Percentiles rank a stretch among this genome's conserved stretches.
phyloP scores from a whole-genome alignment of 2,888 invertebrate species.

The Idaea aversata region DNA sequence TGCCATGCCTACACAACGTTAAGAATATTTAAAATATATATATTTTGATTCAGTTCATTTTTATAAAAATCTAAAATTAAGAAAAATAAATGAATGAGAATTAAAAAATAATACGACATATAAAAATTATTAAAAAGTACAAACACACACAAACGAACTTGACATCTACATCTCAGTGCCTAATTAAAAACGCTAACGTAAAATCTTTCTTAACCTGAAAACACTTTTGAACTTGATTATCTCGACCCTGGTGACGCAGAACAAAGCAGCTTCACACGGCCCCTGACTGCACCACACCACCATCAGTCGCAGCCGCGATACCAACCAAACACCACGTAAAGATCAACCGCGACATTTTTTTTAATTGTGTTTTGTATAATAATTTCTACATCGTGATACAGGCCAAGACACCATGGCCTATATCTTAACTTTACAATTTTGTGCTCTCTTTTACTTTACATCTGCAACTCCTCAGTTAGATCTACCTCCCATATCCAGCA shows the following conservation, averaged over 20 bases:
- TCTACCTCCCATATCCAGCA: slow-evolving; percentile 75
- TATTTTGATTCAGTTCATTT: too few species aligned
- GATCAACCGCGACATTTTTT: slow-evolving; percentile 36
- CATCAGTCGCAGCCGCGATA: slow-evolving; percentile 65
- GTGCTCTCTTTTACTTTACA: not conserved
- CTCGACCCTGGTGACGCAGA: slow-evolving; percentile 35
- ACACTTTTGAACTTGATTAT: slow-evolving; percentile 27
- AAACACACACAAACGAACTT: slow-evolving; percentile 11
- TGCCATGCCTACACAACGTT: too few species aligned
- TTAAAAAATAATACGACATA: not conserved
- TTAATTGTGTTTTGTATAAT: slow-evolving; percentile 4
- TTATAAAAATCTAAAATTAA: too few species aligned
- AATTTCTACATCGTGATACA: slow-evolving; percentile 12
- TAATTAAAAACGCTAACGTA: not conserved
- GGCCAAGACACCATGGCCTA: slow-evolving; percentile 61
- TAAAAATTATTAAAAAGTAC: not conserved
- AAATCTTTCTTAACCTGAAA: not conserved
- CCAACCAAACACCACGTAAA: slow-evolving; percentile 63
- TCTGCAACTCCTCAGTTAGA: slow-evolving; percentile 72
- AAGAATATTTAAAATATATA: too few species aligned
- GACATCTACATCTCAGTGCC: slow-evolving; percentile 2
- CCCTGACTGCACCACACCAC: slow-evolving; percentile 52
- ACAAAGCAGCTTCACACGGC: slow-evolving; percentile 71
- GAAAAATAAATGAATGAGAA: too few species aligned
- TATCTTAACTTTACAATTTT: slow-evolving; percentile 41